Conservation (phyloP, 1,140 invertebrate genomes). For the Palaemon carinicauda region DNA sequence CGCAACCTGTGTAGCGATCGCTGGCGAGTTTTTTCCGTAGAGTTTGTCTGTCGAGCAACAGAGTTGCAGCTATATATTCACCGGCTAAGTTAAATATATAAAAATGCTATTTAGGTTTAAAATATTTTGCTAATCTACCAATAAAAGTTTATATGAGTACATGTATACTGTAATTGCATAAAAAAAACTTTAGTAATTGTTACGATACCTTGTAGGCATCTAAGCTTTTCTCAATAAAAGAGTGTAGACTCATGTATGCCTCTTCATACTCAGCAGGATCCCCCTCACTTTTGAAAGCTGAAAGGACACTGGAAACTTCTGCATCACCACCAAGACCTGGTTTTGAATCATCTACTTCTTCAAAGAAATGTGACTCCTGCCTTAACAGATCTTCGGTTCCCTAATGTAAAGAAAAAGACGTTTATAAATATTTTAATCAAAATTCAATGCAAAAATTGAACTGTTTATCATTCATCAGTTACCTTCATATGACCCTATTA, state of each 20-base stretch:
- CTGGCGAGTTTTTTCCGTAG: too few relatives aligned
- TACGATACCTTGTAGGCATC: conserved; percentile 83
- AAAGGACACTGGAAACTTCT: conserved; percentile 83
- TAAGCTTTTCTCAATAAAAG: conserved; percentile 89
- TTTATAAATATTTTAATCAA: neutral
- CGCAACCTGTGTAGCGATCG: too few relatives aligned
- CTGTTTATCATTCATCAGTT: too few relatives aligned
- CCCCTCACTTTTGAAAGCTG: conserved; percentile 88
- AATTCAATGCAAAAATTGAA: too few relatives aligned
- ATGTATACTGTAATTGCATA: too few relatives aligned
- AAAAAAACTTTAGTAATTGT: neutral
- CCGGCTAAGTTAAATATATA: too few relatives aligned
- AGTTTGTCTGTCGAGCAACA: too few relatives aligned
- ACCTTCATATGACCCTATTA: too few relatives aligned
- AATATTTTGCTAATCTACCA: too few relatives aligned
- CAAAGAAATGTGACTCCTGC: conserved; percentile 71
- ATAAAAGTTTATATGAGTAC: too few relatives aligned
- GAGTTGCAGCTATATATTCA: too few relatives aligned
- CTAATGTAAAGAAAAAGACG: conserved; percentile 65
- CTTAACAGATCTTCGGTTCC: conserved; percentile 85
- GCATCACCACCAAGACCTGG: conserved; percentile 68
- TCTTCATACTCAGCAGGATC: conserved; percentile 90
- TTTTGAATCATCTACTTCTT: conserved; percentile 61
- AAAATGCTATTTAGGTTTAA: too few relatives aligned
- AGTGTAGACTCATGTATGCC: conserved; percentile 85